Evolutionary conservation across 2,888 invertebrate species (phyloP).

Genomic region (Piscicola geometra): DNA sequence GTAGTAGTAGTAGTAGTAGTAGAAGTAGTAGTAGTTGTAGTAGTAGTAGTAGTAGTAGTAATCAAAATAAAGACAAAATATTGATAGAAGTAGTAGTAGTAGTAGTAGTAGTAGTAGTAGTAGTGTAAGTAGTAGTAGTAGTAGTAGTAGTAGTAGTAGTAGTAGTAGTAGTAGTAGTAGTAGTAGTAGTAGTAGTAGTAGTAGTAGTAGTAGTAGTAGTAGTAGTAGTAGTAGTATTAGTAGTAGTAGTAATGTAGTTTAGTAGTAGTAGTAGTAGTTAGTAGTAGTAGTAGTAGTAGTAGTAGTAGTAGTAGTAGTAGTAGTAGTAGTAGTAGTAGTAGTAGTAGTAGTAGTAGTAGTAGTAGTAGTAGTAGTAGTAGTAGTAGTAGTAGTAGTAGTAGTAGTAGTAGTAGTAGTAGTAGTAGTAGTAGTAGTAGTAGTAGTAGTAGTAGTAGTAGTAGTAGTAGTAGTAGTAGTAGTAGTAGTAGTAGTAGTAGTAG

Average conservation of each 20-base stretch:
- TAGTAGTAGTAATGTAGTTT: too few relatives aligned
- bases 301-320: constrained; percentile 9
- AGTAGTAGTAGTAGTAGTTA: too few relatives aligned
- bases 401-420: constrained; percentile 9
- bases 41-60: constrained; percentile 9
- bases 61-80: too few relatives aligned
- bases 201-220: constrained; percentile 6
- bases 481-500: constrained; percentile 9
- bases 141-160: constrained; percentile 9
- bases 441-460: constrained; percentile 9
- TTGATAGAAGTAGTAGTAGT: constrained; percentile 9
- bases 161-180: constrained; percentile 9
- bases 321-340: constrained; percentile 9
- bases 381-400: constrained; percentile 9
- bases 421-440: constrained; percentile 9
- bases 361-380: constrained; percentile 9
- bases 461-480: constrained; percentile 9
- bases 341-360: constrained; percentile 9
- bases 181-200: constrained; percentile 9
- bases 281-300: constrained; percentile 9
- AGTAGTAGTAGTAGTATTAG: too few relatives aligned
- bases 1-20: constrained; percentile 9
- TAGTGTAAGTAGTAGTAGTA: too few relatives aligned
- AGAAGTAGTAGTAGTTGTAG: constrained; percentile 3
- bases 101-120: constrained; percentile 9